These are phyloP conservation scores for Podotricha telesiphe DNA, from an alignment of 2,888 invertebrate species.

Conservation along the genomic window DNA sequence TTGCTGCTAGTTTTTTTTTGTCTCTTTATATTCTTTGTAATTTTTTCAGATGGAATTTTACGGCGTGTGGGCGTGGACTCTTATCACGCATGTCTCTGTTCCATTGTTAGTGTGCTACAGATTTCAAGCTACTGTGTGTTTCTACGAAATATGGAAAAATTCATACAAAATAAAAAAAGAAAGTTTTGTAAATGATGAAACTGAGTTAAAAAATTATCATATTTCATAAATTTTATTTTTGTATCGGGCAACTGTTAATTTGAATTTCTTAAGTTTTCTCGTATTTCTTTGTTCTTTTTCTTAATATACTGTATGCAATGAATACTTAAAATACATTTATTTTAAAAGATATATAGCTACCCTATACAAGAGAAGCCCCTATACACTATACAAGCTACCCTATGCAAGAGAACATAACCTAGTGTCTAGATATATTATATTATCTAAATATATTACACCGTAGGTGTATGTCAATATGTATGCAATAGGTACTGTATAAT, in stretches of 20 bases:
- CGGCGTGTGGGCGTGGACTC: conserved; percentile 89
- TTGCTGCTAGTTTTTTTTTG: neutral
- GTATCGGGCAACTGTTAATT: too few species aligned
- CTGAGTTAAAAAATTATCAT: conserved; percentile 74
- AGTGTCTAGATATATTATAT: too few species aligned
- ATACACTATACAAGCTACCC: too few species aligned
- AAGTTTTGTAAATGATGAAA: conserved; percentile 55
- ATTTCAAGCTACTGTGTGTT: conserved; percentile 90
- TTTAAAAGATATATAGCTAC: too few species aligned
- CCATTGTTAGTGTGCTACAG: conserved; percentile 88
- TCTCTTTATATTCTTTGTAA: conserved; percentile 9
- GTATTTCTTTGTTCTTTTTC: neutral
- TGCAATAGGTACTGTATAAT: too few species aligned
- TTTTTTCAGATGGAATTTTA: conserved; percentile 83
- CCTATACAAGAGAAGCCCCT: too few species aligned
- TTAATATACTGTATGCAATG: too few species aligned
- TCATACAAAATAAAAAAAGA: conserved; percentile 85
- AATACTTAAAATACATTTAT: too few species aligned
- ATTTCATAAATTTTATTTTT: conserved; percentile 52
- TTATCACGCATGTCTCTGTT: conserved; percentile 88
- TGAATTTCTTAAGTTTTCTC: too few species aligned
- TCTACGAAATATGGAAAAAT: conserved; percentile 90
- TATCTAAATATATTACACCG: too few species aligned
- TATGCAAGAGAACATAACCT: too few species aligned
- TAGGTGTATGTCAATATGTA: too few species aligned